Percentiles rank a stretch among this genome's conserved stretches.
phyloP scores from a whole-genome alignment of 2,888 invertebrate genomes.

The Synanthedon formicaeformis region DNA sequence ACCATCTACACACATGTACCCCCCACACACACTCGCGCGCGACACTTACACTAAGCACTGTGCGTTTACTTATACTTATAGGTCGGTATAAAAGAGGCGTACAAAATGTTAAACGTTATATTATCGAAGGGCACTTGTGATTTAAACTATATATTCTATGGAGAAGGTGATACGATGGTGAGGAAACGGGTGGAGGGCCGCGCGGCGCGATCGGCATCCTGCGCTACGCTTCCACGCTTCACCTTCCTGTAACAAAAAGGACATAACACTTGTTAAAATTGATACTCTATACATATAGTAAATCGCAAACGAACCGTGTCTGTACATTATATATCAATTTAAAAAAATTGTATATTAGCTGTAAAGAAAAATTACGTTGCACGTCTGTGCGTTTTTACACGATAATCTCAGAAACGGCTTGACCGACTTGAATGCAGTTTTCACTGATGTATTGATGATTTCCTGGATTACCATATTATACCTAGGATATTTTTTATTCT shows the following conservation, averaged over 20 bases:
- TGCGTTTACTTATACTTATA: constrained; percentile 52
- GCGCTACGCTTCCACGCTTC: constrained; percentile 45
- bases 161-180: constrained; percentile 57
- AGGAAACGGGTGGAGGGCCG: constrained; percentile 60
- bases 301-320: too few species aligned
- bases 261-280: neutral
- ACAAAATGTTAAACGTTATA: constrained; percentile 65
- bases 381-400: too few species aligned
- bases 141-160: constrained; percentile 57
- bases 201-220: constrained; percentile 70
- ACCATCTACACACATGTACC: constrained; percentile 63
- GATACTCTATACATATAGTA: too few species aligned
- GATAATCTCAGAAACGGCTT: too few species aligned
- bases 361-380: too few species aligned
- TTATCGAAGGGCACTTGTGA: constrained; percentile 66
- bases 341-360: too few species aligned
- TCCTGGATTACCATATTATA: too few species aligned
- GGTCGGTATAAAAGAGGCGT: constrained; percentile 67
- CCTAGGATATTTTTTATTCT: too few species aligned
- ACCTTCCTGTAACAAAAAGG: constrained; percentile 50
- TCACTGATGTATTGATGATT: too few species aligned
- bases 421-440: too few species aligned
- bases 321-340: too few species aligned
- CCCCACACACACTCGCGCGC: constrained; percentile 44
- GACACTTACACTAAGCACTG: constrained; percentile 53